These are phyloP conservation scores for Acronicta psi DNA, from an alignment of 2,888 invertebrate species.

Conservation along the genomic window DNA sequence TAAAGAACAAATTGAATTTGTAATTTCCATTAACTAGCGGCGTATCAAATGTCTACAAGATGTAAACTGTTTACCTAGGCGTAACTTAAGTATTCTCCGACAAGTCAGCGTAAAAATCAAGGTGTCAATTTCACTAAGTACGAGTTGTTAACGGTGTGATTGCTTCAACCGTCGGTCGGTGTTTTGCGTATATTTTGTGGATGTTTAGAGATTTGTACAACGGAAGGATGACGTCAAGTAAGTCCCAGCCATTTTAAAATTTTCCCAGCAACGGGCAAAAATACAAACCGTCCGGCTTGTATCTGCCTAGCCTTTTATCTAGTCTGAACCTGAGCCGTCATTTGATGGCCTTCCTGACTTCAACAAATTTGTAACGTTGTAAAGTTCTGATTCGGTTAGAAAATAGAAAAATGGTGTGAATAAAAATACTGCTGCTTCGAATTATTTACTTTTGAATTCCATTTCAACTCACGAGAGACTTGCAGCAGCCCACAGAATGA, in stretches of 20 bases:
- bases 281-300: not conserved
- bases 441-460: conserved; percentile 4
- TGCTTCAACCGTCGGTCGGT: not conserved
- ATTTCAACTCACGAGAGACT: conserved; percentile 5
- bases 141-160: conserved; percentile 7
- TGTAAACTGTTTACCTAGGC: conserved; percentile 40
- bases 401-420: too few relatives aligned
- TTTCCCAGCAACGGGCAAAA: conserved; percentile 29
- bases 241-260: conserved; percentile 41
- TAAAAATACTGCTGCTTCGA: too few relatives aligned
- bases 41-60: conserved; percentile 44
- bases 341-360: too few relatives aligned
- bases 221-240: conserved; percentile 32
- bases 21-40: conserved; percentile 46
- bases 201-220: conserved; percentile 26
- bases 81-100: conserved; percentile 33
- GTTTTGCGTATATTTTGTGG: conserved; percentile 4
- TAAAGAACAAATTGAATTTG: conserved; percentile 38
- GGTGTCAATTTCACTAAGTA: conserved; percentile 33
- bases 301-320: too few relatives aligned
- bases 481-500: conserved; percentile 24
- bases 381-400: too few relatives aligned
- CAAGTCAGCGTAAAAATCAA: conserved; percentile 29
- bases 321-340: too few relatives aligned
- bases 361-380: too few relatives aligned